Evolutionary conservation across 2,888 invertebrate species (phyloP).

Genomic region (Abscondita cerata): DNA sequence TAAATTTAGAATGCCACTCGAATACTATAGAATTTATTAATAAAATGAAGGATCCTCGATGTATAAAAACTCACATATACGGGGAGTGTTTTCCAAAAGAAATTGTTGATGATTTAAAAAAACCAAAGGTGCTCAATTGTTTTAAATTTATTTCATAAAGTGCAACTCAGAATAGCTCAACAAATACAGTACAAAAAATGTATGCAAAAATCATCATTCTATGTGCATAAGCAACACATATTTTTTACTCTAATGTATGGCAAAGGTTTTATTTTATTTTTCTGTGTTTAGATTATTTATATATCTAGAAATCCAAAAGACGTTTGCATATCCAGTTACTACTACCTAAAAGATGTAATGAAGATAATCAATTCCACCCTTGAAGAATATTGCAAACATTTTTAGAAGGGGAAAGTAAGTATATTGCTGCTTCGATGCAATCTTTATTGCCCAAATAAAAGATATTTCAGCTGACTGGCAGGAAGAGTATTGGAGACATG

Average conservation of each 20-base stretch:
- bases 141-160: background rate
- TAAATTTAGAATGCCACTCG: background rate
- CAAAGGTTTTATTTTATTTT: background rate
- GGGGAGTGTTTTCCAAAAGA: background rate
- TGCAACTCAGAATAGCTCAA: no score
- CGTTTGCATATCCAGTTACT: background rate
- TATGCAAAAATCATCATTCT: no score
- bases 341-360: background rate
- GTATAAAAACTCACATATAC: background rate
- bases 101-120: background rate
- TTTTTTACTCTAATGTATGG: no score
- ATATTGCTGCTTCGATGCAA: no score
- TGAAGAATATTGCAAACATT: background rate
- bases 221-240: no score
- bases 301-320: background rate
- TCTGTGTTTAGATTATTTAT: background rate
- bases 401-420: background rate
- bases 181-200: no score
- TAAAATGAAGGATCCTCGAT: background rate
- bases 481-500: slow-evolving; percentile 41
- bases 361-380: background rate
- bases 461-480: no score
- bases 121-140: background rate
- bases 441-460: no score
- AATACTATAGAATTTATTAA: background rate